These are phyloP conservation scores for Pseudobourletiella spinata DNA, from an alignment of 1,140 invertebrate genomes.

Conservation along the genomic window DNA sequence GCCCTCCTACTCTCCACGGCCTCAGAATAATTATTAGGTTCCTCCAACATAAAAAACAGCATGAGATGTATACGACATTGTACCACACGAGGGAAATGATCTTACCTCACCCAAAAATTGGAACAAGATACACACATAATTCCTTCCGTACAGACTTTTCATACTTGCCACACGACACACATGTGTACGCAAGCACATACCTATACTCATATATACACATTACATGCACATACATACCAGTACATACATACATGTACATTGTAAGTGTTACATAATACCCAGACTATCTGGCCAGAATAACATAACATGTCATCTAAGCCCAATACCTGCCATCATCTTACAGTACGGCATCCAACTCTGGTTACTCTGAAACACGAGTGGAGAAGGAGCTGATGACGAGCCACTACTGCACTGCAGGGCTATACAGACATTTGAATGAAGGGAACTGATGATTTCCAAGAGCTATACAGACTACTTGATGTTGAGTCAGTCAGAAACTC, in stretches of 20 bases:
- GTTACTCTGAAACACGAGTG: background rate
- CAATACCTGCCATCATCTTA: background rate
- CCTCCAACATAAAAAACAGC: background rate
- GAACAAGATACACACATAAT: background rate
- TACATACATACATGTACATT: background rate
- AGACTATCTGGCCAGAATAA: background rate
- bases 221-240: background rate
- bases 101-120: background rate
- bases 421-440: no score
- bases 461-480: no score
- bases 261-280: background rate
- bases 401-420: no score
- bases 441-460: no score
- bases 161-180: background rate
- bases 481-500: no score
- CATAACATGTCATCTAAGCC: background rate
- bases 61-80: no score
- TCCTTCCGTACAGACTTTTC: background rate
- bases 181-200: background rate
- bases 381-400: no score
- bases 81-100: background rate
- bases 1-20: background rate
- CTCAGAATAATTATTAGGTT: background rate
- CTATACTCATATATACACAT: background rate
- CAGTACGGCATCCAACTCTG: background rate